Base-by-base conservation (phyloP, 2,888 invertebrate species). In the Timandra comae region DNA sequence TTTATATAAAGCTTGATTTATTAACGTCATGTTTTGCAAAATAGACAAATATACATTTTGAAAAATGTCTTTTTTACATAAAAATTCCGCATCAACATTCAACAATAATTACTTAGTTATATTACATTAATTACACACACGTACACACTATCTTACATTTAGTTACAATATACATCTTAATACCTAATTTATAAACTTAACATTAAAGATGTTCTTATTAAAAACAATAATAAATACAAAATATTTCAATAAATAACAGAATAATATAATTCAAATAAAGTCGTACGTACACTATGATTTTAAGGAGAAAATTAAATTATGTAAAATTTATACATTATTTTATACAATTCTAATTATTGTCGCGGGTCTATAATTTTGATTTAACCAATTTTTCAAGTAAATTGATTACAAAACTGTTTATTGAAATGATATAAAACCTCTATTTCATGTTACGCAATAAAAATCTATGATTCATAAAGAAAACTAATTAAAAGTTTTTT, bases 21-120 rank as follows among this genome's bases (percentile, higher is more conserved):
- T 79, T 82, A 84, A 82, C 81, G 71, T 81, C 81, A 80, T 81
- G 76, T 82, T 81, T 79, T 81, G 84, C 84, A 85, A 84, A 84
- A 85, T 84, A 85, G 84, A 84, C 81, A 84, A 80, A 84, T 82
- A 78, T 82, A 80, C 80, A 82, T 65, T 73, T 71, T 75, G 34
- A 49, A 64, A 71, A 74, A 72, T 68, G 73, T 77, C 72, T 69
- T 76, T 71, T 67, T 71, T 63, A 78, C 75, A 73, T 84, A 79
- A 77, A 77, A 78, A 78, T 66, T 75, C 67, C 78, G 72, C 72
- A 60, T 77, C 69, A 84, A 82, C 76, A 75, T 81, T 81, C 77
- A 84, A 84, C 82, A 85, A 74, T 78, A 62, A 57, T 41, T 24
- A 10, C 16, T 10, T 33, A 30, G 22, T 52, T 73, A 73, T 71